Evolutionary conservation across 2,113 vertebrate genomes (phyloP).

Genomic region (Lepisosteus osseus): DNA sequence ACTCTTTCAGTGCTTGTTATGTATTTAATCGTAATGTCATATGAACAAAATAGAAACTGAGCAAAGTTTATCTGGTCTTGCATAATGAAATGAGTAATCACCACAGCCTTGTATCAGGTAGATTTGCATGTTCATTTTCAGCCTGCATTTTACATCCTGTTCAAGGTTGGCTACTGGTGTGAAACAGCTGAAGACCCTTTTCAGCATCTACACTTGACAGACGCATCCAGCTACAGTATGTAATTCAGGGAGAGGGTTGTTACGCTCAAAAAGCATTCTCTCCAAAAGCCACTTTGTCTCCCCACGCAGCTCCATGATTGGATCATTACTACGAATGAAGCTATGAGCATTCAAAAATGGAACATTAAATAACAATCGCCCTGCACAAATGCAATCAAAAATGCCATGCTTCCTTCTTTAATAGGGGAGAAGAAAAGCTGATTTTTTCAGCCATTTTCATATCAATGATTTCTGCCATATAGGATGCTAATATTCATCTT

Average conservation of each 20-base stretch:
- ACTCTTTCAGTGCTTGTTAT: too few relatives aligned
- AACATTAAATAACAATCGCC: constrained; percentile 1
- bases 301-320: neutral
- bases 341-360: neutral
- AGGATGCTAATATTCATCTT: constrained; percentile 53
- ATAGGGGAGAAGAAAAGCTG: too few relatives aligned
- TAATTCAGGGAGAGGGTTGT: neutral
- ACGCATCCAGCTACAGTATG: neutral
- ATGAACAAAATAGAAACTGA: too few relatives aligned
- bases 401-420: constrained; percentile 43
- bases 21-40: too few relatives aligned
- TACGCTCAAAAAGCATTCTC: neutral
- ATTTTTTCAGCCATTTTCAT: constrained; percentile 32
- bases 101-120: too few relatives aligned
- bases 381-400: constrained; percentile 37
- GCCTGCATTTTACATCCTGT: too few relatives aligned
- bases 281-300: neutral
- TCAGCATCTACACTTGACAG: neutral
- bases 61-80: too few relatives aligned
- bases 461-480: constrained; percentile 43
- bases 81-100: too few relatives aligned
- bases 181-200: neutral
- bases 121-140: too few relatives aligned
- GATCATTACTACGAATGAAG: neutral
- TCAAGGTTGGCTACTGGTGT: too few relatives aligned